Evolutionary conservation across 1,140 invertebrate species (phyloP), one percentile per base, ranked within the genome.

Genomic region (Asbolus verrucosus): DNA sequence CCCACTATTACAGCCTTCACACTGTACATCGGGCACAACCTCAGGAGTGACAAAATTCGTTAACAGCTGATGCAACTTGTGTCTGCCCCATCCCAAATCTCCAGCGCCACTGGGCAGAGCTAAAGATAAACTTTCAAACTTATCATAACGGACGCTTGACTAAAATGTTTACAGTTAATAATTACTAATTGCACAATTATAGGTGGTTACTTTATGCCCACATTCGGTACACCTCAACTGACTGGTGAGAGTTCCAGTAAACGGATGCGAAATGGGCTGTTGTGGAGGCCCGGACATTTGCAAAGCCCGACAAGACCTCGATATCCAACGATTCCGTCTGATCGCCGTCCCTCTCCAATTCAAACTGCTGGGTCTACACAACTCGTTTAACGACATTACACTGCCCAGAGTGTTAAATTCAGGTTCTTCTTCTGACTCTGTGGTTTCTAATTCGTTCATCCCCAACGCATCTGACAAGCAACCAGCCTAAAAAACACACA

Each of bases 91-190:
- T 77, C 82, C 74, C 76, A 86, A 77, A 73, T 82, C 79, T 72
- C 84, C 79, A 31, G 82, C 83, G 14, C 81, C 80, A n/a, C 85
- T 80, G 18, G 92, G 92, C 36, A 94, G 79, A 50, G 86, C 86
- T 14, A 97, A 81, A 0, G 94, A 94, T 13, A 97, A 84, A 77
- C 91, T 94, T 80, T 96, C 94, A 77, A 96, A 94, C 78, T 93
- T 93, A 79, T 97, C 94, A 79, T 95, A 95, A 11, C 90, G 89
- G 6, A 96, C 89, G 0, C 92, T 88, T 74, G 92, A 92, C 88
- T 93, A 81, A 59, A 85, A 83, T 8, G 59, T 9, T 8, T 36
- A 36, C 11, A 33, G 13, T 36, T 36, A 54, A 31, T 13, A 4
- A 21, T 21, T 24, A 3, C 19, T 11, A 59, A 30, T 8, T n/a